Conservation (phyloP, 2,888 invertebrate genomes). For the Dolomedes plantarius region DNA sequence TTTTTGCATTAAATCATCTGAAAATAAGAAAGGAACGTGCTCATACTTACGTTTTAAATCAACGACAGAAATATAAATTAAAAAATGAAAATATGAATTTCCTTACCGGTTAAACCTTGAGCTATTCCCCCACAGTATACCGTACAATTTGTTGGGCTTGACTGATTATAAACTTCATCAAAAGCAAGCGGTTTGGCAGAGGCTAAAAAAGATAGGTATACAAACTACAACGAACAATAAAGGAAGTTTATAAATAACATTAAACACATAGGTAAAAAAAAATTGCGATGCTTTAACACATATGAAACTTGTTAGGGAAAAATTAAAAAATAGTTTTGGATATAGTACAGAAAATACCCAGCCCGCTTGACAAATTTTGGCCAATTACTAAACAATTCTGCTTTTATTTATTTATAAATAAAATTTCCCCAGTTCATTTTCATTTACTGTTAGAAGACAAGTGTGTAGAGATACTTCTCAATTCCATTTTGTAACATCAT, state of each 20-base stretch:
- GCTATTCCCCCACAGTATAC: conserved; percentile 99
- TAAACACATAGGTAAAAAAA: neutral
- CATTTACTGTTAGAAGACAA: no score
- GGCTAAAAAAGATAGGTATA: conserved; percentile 77
- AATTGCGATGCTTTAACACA: conserved; percentile 82
- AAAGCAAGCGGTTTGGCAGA: conserved; percentile 94
- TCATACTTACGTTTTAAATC: no score
- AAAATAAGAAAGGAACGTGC: conserved; percentile 75
- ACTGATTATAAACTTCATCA: conserved; percentile 98
- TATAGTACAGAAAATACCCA: neutral
- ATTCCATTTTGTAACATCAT: no score
- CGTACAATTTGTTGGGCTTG: conserved; percentile 97
- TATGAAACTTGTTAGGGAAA: conserved; percentile 44
- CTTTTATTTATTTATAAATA: no score
- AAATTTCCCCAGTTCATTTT: no score
- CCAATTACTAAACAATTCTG: no score
- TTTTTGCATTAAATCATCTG: conserved; percentile 96
- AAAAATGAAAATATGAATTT: neutral
- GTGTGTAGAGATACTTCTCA: no score
- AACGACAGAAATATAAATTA: neutral
- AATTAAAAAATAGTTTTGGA: neutral
- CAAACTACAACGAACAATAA: neutral
- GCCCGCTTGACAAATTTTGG: no score
- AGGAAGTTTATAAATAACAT: neutral
- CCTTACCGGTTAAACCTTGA: conserved; percentile 83